phyloP scores from a whole-genome alignment of 2,888 invertebrate genomes.

The Pherbina coryleti region DNA sequence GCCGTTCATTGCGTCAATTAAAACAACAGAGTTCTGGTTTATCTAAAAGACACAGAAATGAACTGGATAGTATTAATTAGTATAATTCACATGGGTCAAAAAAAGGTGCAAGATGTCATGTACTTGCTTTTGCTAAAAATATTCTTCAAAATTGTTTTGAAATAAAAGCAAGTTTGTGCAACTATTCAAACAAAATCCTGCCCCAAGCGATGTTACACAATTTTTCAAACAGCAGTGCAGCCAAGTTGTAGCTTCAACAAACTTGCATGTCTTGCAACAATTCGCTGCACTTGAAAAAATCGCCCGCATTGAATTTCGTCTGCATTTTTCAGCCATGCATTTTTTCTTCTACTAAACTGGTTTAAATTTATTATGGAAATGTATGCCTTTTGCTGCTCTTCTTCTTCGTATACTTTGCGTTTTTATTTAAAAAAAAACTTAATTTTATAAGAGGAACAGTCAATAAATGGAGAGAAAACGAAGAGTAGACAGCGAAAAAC shows the following conservation, averaged over 20 bases:
- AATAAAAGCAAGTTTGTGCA: background rate
- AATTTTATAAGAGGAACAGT: background rate
- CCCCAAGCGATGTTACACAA: background rate
- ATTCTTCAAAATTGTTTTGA: background rate
- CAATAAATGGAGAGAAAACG: background rate
- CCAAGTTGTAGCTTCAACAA: background rate
- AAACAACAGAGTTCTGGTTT: too few relatives aligned
- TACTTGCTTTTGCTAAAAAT: background rate
- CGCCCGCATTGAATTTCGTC: background rate
- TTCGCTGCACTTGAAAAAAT: slow-evolving; percentile 19
- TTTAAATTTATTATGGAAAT: background rate
- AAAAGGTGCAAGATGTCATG: too few relatives aligned
- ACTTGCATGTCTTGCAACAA: background rate
- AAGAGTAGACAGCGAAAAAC: background rate
- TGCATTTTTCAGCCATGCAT: background rate
- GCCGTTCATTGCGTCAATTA: too few relatives aligned
- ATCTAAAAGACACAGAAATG: too few relatives aligned
- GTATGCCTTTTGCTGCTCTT: background rate
- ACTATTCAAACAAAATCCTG: background rate
- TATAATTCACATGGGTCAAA: too few relatives aligned
- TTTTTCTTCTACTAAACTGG: background rate
- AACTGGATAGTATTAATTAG: too few relatives aligned
- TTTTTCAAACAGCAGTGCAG: background rate
- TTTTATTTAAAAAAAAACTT: background rate
- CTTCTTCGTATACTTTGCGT: background rate